phyloP scores from a whole-genome alignment of 2,113 vertebrate genomes.

The Opisthocomus hoazin region DNA sequence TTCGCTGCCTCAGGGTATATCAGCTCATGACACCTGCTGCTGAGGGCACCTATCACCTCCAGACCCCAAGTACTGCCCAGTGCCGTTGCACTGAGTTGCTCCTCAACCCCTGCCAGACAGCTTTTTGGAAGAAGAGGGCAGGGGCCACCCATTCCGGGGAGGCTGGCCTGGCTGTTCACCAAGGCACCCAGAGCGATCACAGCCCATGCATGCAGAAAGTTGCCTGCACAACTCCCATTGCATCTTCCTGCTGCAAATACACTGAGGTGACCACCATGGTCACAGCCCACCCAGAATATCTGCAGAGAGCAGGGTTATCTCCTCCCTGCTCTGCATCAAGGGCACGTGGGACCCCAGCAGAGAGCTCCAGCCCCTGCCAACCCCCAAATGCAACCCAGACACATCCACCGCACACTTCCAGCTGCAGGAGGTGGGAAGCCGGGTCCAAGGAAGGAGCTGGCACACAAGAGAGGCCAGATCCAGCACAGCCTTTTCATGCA shows the following conservation, averaged over 20 bases:
- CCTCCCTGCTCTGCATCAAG: neutral
- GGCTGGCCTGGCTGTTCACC: neutral
- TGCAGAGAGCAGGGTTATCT: neutral
- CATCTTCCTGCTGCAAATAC: neutral
- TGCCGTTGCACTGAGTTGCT: too few relatives aligned
- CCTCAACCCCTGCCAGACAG: neutral
- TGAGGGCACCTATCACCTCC: neutral
- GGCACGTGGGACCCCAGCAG: neutral
- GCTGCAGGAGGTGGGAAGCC: neutral
- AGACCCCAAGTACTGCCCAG: neutral
- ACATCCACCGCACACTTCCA: fast-evolving
- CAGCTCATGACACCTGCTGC: neutral
- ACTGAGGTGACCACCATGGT: fast-evolving
- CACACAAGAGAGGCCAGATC: neutral
- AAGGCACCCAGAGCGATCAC: neutral
- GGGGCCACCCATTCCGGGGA: neutral
- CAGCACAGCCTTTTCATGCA: neutral
- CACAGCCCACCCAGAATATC: neutral
- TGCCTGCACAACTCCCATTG: neutral
- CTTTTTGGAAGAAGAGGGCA: neutral
- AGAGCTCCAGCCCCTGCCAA: neutral
- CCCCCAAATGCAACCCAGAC: neutral
- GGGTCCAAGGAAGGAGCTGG: neutral
- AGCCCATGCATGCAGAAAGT: neutral
- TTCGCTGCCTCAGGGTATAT: fast-evolving